Base-by-base conservation (phyloP, 2,113 vertebrate species). In the Salvator merianae region DNA sequence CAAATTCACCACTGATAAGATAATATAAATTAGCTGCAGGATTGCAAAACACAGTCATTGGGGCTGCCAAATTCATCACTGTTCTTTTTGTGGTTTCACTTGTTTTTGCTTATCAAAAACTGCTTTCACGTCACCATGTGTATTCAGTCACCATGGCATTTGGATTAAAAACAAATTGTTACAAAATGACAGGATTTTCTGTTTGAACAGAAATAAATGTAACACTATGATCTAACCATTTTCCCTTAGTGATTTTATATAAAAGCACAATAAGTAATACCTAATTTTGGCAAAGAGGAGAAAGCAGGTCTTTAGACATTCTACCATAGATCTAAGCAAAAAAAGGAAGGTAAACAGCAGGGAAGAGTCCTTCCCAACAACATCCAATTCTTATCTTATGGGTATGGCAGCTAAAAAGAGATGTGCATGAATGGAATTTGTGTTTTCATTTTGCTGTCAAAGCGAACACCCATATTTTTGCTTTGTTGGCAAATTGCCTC, bases 171-270 rank as follows among this genome's bases (percentile, higher is more conserved):
- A 62, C n/a, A 6, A 90, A 88, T 86, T 43, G 38, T 62, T 82
- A 53, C 28, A 34, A 88, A 88, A 50, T 82, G 24, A 40, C 84
- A 22, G 20, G 82, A 26, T 20, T 79, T 59, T 88, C 4, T 28
- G 88, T 91, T 90, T 18, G 85, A 90, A 91, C 69, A 34, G 26
- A 88, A 73, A 87, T 90, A 79, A 90, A 91, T 81, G 12, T 86
- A 89, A 47, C 4, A 38, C 30, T 85, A 3, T 77, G 22, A 84
- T 88, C n/a, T 68, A 92, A 85, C 7, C 32, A 0, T 0, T 81
- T n/a, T 89, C 24, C 28, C 85, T 86, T 32, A 84, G 16, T 89
- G 34, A 5, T 16, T 71, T 24, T 0, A 5, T 32, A 50, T 43
- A 8, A 62, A 22, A 66, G 84, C 79, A 81, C 93, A 90, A 73